Percentiles rank a stretch among this genome's conserved stretches.
phyloP scores from a whole-genome alignment of 2,113 vertebrate genomes.

The Xiphorhynchus elegans region DNA sequence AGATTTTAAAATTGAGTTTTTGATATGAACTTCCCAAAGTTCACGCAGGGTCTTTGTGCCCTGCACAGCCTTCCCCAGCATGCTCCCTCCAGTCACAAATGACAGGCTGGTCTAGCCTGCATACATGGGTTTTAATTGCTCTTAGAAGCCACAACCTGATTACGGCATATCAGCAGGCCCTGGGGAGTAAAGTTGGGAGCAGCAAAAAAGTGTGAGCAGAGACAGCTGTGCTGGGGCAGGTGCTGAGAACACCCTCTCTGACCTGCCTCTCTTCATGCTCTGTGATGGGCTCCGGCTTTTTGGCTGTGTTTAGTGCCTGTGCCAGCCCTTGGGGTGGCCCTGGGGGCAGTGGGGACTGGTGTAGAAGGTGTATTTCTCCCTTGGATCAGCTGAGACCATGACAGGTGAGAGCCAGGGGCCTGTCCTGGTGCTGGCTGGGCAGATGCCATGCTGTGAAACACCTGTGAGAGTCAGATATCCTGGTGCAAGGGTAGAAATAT shows the following conservation, averaged over 20 bases:
- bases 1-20: conserved; percentile 11
- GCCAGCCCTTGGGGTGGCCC: neutral
- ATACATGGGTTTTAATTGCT: neutral
- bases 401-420: neutral
- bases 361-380: neutral
- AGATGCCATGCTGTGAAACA: neutral
- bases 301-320: neutral
- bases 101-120: neutral
- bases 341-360: neutral
- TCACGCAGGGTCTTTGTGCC: neutral
- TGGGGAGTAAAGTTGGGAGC: neutral
- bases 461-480: neutral
- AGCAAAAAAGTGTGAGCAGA: neutral
- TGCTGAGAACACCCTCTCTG: neutral
- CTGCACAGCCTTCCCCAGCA: neutral
- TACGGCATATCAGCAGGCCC: neutral
- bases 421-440: neutral
- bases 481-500: neutral
- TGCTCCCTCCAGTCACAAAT: neutral
- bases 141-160: neutral
- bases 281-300: neutral
- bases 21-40: neutral
- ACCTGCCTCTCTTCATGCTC: fast-evolving
- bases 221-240: neutral
- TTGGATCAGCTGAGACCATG: neutral